A percentile compares a stretch with the other conserved stretches of the same genome.
Evolutionary conservation across 2,797 vertebrate species (phyloP).

Genomic region (Paedocypris micromegethes): DNA sequence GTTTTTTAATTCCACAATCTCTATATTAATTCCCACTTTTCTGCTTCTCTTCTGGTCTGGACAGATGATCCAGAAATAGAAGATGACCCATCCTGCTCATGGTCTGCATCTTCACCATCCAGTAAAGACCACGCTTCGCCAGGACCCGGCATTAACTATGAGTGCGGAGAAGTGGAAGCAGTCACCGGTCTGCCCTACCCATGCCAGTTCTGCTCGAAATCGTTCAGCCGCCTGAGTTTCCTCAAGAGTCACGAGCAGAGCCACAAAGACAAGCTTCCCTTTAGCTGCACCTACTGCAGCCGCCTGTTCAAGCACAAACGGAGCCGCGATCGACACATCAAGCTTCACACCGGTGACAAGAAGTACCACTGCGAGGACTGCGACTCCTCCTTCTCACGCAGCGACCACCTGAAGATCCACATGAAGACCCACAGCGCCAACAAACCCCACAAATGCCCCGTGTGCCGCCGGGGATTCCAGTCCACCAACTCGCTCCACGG

Average conservation of each 20-base stretch:
- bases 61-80: constrained; percentile 92
- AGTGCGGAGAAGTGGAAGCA: constrained; percentile 96
- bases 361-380: constrained; percentile 98
- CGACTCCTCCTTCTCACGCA: constrained; percentile 94
- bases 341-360: constrained; percentile 96
- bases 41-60: constrained; percentile 35
- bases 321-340: constrained; percentile 95
- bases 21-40: no score
- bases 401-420: constrained; percentile 98
- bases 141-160: constrained; percentile 90
- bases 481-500: constrained; percentile 94
- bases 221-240: constrained; percentile 97
- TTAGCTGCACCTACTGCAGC: constrained; percentile 97
- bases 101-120: constrained; percentile 96
- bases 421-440: constrained; percentile 98
- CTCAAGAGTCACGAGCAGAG: constrained; percentile 98
- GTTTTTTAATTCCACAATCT: no score
- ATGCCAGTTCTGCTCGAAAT: constrained; percentile 98
- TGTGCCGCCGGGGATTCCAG: constrained; percentile 94
- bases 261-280: constrained; percentile 96
- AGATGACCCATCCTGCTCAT: constrained; percentile 94
- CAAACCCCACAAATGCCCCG: constrained; percentile 98
- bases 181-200: constrained; percentile 92
- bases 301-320: constrained; percentile 98
- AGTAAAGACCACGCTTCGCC: constrained; percentile 99